A percentile compares a stretch with the other conserved stretches of the same genome.
Evolutionary conservation across 2,797 vertebrate species (phyloP).

Genomic region (Acipenser ruthenus): DNA sequence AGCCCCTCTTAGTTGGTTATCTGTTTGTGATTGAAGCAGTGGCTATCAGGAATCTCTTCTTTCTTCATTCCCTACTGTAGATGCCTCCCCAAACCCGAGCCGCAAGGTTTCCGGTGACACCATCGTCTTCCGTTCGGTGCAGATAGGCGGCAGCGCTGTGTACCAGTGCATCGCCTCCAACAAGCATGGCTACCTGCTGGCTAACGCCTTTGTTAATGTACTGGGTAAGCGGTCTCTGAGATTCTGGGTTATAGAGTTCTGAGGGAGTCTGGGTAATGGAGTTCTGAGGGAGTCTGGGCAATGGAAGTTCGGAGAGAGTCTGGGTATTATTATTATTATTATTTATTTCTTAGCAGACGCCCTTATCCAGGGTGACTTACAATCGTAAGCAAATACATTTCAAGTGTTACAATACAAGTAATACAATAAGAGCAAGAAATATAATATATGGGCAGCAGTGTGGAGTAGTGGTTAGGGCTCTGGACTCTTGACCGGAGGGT

Average conservation of each 20-base stretch:
- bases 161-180: slow-evolving; percentile 97
- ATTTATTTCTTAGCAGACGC: too few species aligned
- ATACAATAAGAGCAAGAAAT: too few species aligned
- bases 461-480: too few species aligned
- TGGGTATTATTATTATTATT: not conserved
- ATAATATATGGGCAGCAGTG: too few species aligned
- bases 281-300: slow-evolving; percentile 1
- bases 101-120: slow-evolving; percentile 78
- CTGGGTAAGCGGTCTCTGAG: slow-evolving; percentile 64
- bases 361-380: too few species aligned
- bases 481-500: too few species aligned
- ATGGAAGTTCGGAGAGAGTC: not conserved
- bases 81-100: slow-evolving; percentile 58
- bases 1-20: not conserved
- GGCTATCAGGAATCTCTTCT: not conserved
- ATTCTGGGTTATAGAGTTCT: not conserved
- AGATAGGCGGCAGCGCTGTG: slow-evolving; percentile 86
- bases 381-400: too few species aligned
- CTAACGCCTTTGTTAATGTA: slow-evolving; percentile 88
- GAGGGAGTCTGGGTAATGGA: not conserved
- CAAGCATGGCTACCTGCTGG: slow-evolving; percentile 85
- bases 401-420: too few species aligned
- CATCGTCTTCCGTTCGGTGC: slow-evolving; percentile 82
- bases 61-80: slow-evolving; percentile 36
- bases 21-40: not conserved